Conservation (phyloP, 2,113 vertebrate genomes). For the Bubo bubo region DNA sequence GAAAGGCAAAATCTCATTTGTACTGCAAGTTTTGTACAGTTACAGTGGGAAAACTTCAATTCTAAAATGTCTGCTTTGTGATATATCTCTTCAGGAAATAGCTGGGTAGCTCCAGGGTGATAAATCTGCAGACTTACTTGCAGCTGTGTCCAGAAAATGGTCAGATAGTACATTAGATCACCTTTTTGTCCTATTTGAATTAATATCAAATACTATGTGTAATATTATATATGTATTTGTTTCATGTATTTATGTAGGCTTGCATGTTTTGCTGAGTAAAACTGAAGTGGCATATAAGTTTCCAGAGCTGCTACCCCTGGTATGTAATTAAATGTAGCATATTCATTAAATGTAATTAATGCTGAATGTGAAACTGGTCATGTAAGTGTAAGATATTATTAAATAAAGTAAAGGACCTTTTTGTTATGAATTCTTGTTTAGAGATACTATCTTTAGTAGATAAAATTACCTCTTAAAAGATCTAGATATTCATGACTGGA, state of each 20-base stretch:
- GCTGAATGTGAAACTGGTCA: neutral
- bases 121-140: neutral
- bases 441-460: neutral
- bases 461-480: neutral
- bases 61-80: neutral
- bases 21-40: neutral
- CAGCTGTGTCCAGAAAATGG: neutral
- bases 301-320: slow-evolving; percentile 94
- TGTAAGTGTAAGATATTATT: neutral
- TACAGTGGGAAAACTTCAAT: neutral
- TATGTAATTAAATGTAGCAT: slow-evolving; percentile 71
- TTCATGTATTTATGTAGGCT: slow-evolving; percentile 75
- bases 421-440: neutral
- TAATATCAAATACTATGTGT: neutral
- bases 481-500: neutral
- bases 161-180: neutral
- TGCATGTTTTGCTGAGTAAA: slow-evolving; percentile 94
- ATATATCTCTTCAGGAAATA: neutral
- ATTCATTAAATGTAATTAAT: neutral
- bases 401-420: neutral
- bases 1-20: neutral
- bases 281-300: slow-evolving; percentile 91
- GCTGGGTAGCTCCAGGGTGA: neutral
- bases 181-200: neutral
- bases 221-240: neutral